Base-by-base conservation (phyloP, 2,113 vertebrate genomes). In the Silurus meridionalis region DNA sequence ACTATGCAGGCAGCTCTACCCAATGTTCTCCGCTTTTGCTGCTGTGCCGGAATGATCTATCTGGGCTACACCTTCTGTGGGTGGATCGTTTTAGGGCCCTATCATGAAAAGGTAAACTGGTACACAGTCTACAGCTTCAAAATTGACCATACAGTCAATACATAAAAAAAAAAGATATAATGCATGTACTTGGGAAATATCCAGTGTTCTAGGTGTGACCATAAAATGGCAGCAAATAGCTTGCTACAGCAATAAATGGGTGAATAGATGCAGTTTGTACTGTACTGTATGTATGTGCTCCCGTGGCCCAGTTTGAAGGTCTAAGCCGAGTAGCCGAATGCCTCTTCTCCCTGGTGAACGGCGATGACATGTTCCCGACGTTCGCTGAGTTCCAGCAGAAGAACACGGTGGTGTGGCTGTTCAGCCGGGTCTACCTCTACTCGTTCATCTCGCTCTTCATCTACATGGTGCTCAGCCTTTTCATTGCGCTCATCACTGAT, bases 331-430 rank as follows among this genome's bases (percentile, higher is more conserved):
- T 99, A 14, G 96, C 98, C 0, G 98, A 99, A 90, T 99, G 98
- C 79, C 93, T 99, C 23, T 99, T 99, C 92, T 99, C 98, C 50
- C 93, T 99, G 88, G 90, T 99, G 92, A 99, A 99, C 0, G 97
- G 98, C 0, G 98, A 99, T n/a, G 98, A 99, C 91, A 99, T 99
- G 98, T 99, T 98, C 91, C 95, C 96, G n/a, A 99, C 98, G 0
- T 99, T 99, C 78, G 97, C 97, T 21, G 94, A 98, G 89, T 96
- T 99, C 88, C 96, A 97, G 89, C 94, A 96, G 94, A 99, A 96
- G 90, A 99, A 97, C 91, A 91, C 48, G 0, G 79, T 99, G 90
- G 97, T 99, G 90, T 99, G 98, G 98, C 72, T 97, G 63, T 99
- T 99, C 93, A 99, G 98, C 85, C 94, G 97, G 0, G 89, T 95